Evolutionary conservation across 2,888 invertebrate species (phyloP).

Genomic region (Galerucella calmariensis): DNA sequence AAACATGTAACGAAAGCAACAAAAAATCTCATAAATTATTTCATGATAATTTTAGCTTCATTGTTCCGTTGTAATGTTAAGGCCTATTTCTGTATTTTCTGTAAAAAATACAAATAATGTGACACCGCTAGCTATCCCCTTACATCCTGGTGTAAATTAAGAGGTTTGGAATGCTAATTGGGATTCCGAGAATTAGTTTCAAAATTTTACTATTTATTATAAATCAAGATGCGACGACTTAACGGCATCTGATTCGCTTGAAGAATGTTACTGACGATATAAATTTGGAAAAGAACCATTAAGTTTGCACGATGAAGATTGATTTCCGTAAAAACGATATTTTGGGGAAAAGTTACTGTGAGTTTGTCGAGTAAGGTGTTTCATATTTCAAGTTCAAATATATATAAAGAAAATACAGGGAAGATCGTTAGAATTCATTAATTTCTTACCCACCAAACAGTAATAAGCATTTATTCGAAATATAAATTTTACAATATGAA

Average conservation of each 20-base stretch:
- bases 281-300: slow-evolving; percentile 8
- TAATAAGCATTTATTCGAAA: too few species aligned
- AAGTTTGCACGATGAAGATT: slow-evolving; percentile 2
- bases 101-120: slow-evolving; percentile 23
- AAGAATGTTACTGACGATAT: slow-evolving; percentile 15
- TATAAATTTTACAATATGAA: too few species aligned
- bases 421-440: background rate
- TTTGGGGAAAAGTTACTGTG: background rate
- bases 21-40: too few species aligned
- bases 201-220: slow-evolving; percentile 24
- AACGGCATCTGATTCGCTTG: slow-evolving; percentile 12
- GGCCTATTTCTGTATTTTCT: slow-evolving; percentile 13
- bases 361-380: background rate
- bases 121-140: slow-evolving; percentile 24
- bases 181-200: slow-evolving; percentile 13
- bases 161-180: slow-evolving; percentile 34
- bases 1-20: too few species aligned
- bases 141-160: slow-evolving; percentile 20
- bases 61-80: background rate
- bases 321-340: background rate
- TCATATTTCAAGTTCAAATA: background rate
- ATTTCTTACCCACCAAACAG: too few species aligned
- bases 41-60: too few species aligned
- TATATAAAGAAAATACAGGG: background rate
- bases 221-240: slow-evolving; percentile 21